Evolutionary conservation across 1,140 invertebrate genomes (phyloP).

Genomic region (Drosophila pectinifera): DNA sequence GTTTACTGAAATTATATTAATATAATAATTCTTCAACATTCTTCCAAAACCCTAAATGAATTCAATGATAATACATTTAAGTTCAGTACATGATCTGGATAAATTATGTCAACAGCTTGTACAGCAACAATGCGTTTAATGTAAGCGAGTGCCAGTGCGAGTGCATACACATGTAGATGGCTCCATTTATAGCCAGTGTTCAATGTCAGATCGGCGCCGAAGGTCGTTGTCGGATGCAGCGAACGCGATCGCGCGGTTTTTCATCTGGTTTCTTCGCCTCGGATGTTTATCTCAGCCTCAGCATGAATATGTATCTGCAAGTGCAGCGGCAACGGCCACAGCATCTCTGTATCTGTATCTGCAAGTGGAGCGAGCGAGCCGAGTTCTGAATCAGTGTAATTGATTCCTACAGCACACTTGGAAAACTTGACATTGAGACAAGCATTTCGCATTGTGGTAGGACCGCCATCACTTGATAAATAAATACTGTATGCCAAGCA

Average conservation of each 20-base stretch:
- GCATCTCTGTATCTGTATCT: constrained; percentile 16
- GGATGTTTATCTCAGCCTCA: constrained; percentile 56
- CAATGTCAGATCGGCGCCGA: constrained; percentile 73
- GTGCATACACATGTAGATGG: constrained; percentile 24
- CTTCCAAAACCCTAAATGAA: too few species aligned
- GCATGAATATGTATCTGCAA: constrained; percentile 39
- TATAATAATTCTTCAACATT: too few species aligned
- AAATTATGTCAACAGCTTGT: constrained; percentile 43
- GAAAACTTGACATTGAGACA: constrained; percentile 66
- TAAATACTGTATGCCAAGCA: background rate
- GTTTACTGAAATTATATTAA: too few species aligned
- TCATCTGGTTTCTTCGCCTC: constrained; percentile 51
- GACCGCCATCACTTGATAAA: constrained; percentile 22
- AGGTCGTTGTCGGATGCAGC: constrained; percentile 59
- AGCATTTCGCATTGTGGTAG: constrained; percentile 62
- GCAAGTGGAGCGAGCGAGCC: constrained; percentile 16
- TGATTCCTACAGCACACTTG: constrained; percentile 63
- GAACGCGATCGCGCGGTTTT: constrained; percentile 29
- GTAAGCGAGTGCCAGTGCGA: constrained; percentile 8
- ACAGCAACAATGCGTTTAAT: constrained; percentile 16
- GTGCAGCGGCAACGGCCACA: background rate
- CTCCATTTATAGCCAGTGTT: constrained; percentile 57
- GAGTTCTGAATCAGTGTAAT: constrained; percentile 58
- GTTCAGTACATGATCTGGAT: constrained; percentile 21
- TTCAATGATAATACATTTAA: background rate